Percentiles rank a stretch among this genome's conserved stretches.
Evolutionary conservation across 2,797 vertebrate species (phyloP).

Genomic region (Acomys russatus): DNA sequence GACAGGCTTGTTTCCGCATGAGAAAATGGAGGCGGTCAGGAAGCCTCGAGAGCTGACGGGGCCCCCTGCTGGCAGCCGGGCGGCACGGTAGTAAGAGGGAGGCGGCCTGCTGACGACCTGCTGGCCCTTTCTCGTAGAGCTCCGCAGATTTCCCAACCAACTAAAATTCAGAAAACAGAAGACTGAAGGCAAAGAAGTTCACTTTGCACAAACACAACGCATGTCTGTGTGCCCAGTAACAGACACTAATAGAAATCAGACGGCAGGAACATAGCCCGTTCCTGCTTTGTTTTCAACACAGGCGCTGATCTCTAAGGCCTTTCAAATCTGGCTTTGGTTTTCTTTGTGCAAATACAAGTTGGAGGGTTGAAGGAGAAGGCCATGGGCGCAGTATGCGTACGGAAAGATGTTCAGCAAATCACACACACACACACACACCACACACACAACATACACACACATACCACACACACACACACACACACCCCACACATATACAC

Average conservation of each 20-base stretch:
- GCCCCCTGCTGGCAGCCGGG: slow-evolving; percentile 30
- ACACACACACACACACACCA: no score
- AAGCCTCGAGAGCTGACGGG: background rate
- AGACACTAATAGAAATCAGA: slow-evolving; percentile 54
- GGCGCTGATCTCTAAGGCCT: slow-evolving; percentile 13
- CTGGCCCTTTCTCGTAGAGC: background rate
- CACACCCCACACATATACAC: no score
- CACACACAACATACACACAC: no score
- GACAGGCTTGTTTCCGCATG: background rate
- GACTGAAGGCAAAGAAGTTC: slow-evolving; percentile 34
- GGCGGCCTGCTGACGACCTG: background rate
- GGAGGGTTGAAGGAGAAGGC: background rate
- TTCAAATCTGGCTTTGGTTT: slow-evolving; percentile 22
- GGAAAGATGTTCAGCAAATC: background rate
- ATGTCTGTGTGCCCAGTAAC: background rate
- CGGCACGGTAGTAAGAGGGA: accelerated
- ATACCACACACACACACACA: no score
- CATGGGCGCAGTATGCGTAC: background rate
- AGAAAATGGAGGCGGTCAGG: slow-evolving; percentile 27
- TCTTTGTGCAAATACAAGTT: background rate
- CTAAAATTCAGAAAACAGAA: slow-evolving; percentile 65
- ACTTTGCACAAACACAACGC: slow-evolving; percentile 12
- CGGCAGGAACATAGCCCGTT: slow-evolving; percentile 27
- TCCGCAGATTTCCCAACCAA: background rate
- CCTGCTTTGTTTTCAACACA: slow-evolving; percentile 27